These are phyloP conservation scores for Galleria mellonella DNA, from an alignment of 1,140 invertebrate species.

Conservation along the genomic window DNA sequence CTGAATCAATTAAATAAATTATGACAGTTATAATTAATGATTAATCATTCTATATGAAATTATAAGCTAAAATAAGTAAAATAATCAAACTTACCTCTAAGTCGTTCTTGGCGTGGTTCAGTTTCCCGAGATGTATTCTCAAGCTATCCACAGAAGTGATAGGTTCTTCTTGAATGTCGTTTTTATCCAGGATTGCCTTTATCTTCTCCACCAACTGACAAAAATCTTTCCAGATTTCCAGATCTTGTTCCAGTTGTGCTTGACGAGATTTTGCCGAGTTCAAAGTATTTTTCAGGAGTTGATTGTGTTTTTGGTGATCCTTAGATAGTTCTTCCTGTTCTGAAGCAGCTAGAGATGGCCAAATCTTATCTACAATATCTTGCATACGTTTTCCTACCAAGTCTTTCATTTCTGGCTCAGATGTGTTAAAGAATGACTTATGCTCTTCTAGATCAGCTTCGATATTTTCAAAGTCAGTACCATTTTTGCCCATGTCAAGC, in stretches of 20 bases:
- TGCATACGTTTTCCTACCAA: constrained; percentile 88
- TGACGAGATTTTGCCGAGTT: constrained; percentile 86
- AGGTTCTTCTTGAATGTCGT: constrained; percentile 83
- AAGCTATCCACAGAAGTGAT: constrained; percentile 85
- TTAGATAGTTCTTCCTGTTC: constrained; percentile 88
- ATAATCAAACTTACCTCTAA: constrained; percentile 80
- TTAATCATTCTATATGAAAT: too few species aligned
- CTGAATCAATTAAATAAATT: too few species aligned
- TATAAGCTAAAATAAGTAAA: too few species aligned
- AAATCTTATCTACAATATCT: constrained; percentile 89
- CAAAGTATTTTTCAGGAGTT: constrained; percentile 85
- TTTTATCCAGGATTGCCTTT: constrained; percentile 81
- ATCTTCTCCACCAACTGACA: constrained; percentile 84
- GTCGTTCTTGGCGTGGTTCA: constrained; percentile 84
- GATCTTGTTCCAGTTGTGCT: constrained; percentile 84
- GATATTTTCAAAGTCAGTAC: constrained; percentile 91
- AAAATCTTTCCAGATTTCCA: constrained; percentile 88
- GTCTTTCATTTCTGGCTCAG: constrained; percentile 84
- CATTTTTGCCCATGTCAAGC: constrained; percentile 85
- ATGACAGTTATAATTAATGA: too few species aligned
- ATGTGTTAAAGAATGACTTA: constrained; percentile 86
- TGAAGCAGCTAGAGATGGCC: constrained; percentile 84
- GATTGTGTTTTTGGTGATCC: constrained; percentile 86
- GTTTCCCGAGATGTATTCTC: constrained; percentile 86
- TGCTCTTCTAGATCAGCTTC: constrained; percentile 89